phyloP scores from a whole-genome alignment of 2,113 vertebrate genomes.

The Oncorhynchus keta region DNA sequence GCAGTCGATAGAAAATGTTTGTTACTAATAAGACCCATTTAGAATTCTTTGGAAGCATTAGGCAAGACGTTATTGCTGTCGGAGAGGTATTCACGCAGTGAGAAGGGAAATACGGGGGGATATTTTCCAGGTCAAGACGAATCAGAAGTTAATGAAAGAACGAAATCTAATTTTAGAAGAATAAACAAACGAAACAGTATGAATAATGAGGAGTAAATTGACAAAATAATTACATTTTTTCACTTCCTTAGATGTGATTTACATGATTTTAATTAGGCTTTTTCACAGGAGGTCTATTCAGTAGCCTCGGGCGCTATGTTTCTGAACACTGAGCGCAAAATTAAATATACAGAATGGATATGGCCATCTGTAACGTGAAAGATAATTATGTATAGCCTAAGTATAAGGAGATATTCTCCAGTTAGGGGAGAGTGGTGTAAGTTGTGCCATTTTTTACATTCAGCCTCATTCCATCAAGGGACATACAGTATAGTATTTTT shows the following conservation, averaged over 20 bases:
- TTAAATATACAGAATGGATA: too few relatives aligned
- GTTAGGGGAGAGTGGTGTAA: too few relatives aligned
- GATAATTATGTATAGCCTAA: too few relatives aligned
- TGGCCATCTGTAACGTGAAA: too few relatives aligned
- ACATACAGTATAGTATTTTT: too few relatives aligned
- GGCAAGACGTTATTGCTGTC: constrained; percentile 66
- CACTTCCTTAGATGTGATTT: constrained; percentile 11
- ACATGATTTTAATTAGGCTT: constrained; percentile 18
- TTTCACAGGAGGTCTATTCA: neutral
- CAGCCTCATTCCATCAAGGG: too few relatives aligned
- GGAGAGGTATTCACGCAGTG: constrained; percentile 28
- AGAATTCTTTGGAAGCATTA: constrained; percentile 68
- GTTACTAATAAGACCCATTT: constrained; percentile 51
- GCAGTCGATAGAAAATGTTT: constrained; percentile 30
- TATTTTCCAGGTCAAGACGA: constrained; percentile 7
- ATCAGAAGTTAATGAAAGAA: constrained; percentile 37
- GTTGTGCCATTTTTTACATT: too few relatives aligned
- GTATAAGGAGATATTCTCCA: too few relatives aligned
- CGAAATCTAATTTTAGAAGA: constrained; percentile 23
- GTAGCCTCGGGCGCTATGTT: too few relatives aligned
- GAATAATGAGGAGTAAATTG: constrained; percentile 5
- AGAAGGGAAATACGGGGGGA: constrained; percentile 2
- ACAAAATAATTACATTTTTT: constrained; percentile 21
- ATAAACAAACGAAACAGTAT: constrained; percentile 8
- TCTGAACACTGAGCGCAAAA: too few relatives aligned